phyloP scores from a whole-genome alignment of 1,140 invertebrate genomes.

The Trigoniulus corallinus region DNA sequence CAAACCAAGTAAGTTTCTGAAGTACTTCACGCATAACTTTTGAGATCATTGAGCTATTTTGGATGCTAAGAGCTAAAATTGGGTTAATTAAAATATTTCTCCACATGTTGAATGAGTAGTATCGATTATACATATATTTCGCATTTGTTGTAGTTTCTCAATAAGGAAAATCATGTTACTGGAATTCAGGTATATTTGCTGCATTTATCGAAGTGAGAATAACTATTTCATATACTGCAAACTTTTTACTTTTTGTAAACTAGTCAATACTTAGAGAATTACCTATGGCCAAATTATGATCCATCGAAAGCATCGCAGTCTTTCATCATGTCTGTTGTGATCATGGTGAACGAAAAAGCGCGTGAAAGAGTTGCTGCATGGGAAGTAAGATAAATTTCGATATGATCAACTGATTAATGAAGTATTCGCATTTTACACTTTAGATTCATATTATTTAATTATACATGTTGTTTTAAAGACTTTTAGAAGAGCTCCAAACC shows the following conservation, averaged over 20 bases:
- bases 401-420: not conserved
- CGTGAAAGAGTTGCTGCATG: constrained; percentile 91
- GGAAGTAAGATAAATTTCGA: constrained; percentile 38
- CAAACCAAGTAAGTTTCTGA: constrained; percentile 22
- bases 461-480: constrained; percentile 29
- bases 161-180: constrained; percentile 82
- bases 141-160: constrained; percentile 42
- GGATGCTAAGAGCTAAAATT: not conserved
- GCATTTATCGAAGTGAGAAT: constrained; percentile 1
- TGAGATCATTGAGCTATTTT: constrained; percentile 14
- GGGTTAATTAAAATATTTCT: not conserved
- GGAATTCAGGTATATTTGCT: constrained; percentile 51
- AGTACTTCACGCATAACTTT: constrained; percentile 18
- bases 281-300: constrained; percentile 88
- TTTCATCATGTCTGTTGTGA: constrained; percentile 87
- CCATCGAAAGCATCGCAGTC: constrained; percentile 40
- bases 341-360: constrained; percentile 98
- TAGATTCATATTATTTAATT: constrained; percentile 8
- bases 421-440: not conserved
- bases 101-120: constrained; percentile 3
- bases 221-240: constrained; percentile 8
- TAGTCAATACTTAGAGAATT: constrained; percentile 94
- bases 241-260: too few species aligned
- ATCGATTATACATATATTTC: constrained; percentile 3
- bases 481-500: constrained; percentile 58